phyloP scores from a whole-genome alignment of 1,140 invertebrate genomes.

The Rhagoletis zephyria region DNA sequence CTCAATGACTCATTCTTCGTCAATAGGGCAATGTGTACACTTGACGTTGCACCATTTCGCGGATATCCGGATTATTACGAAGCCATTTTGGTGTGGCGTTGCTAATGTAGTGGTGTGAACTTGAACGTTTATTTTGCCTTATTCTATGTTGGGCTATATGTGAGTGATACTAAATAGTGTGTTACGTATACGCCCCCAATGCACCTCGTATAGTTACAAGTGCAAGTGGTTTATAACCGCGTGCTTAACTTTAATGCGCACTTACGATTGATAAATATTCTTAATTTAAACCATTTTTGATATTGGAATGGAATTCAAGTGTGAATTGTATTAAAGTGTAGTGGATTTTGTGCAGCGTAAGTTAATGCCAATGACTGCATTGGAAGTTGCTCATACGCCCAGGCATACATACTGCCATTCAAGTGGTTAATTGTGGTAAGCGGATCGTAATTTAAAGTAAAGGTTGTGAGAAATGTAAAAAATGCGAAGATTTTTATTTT shows the following conservation, averaged over 20 bases:
- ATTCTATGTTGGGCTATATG: too few relatives aligned
- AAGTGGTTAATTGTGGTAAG: conserved; percentile 37
- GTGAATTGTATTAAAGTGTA: not conserved
- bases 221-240: too few relatives aligned
- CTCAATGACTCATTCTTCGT: conserved; percentile 22
- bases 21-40: conserved; percentile 6
- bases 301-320: too few relatives aligned
- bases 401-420: not conserved
- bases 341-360: not conserved
- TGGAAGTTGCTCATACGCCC: conserved; percentile 18
- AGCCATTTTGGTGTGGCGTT: not conserved
- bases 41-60: conserved; percentile 4
- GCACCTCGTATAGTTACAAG: not conserved
- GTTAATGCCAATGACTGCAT: not conserved
- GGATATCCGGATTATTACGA: conserved; percentile 9
- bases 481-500: too few relatives aligned
- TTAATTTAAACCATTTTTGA: too few relatives aligned
- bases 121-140: not conserved
- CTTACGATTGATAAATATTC: too few relatives aligned
- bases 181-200: conserved; percentile 24
- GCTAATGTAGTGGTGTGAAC: not conserved
- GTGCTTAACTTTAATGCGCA: too few relatives aligned
- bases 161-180: not conserved
- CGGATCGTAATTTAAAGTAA: not conserved
- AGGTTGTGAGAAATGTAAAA: too few relatives aligned